Evolutionary conservation across 2,888 invertebrate species (phyloP).

Genomic region (Thecophora atra): DNA sequence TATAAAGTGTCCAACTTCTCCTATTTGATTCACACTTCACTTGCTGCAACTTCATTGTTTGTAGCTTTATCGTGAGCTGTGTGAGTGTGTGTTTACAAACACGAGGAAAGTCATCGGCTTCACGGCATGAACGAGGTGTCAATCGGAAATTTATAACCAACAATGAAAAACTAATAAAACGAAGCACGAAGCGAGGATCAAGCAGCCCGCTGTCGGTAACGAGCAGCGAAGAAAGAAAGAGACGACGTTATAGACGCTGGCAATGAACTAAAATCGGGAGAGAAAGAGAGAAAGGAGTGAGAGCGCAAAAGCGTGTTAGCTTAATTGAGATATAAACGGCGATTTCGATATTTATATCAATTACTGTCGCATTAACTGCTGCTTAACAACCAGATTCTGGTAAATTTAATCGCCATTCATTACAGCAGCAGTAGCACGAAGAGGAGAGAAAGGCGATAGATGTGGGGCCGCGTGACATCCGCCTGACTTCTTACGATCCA

Average conservation of each 20-base stretch:
- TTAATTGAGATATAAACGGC: conserved; percentile 9
- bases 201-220: not conserved
- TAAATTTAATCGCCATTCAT: conserved; percentile 1
- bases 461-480: no score
- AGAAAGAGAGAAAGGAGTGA: not conserved
- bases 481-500: no score
- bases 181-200: conserved; percentile 2
- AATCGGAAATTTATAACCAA: conserved; percentile 18
- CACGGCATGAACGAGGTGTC: conserved; percentile 4
- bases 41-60: no score
- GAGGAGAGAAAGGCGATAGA: no score
- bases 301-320: not conserved
- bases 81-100: no score
- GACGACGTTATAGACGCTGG: not conserved
- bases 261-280: not conserved
- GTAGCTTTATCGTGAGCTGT: no score
- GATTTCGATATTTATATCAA: conserved; percentile 2
- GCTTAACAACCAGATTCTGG: conserved; percentile 4
- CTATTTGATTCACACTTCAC: no score
- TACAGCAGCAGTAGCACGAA: not conserved
- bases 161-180: conserved; percentile 4
- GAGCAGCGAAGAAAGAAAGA: not conserved
- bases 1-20: no score
- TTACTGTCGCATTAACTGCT: conserved; percentile 24
- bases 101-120: no score